Evolutionary conservation across 1,140 invertebrate genomes (phyloP).

Genomic region (Holotrichia oblita): DNA sequence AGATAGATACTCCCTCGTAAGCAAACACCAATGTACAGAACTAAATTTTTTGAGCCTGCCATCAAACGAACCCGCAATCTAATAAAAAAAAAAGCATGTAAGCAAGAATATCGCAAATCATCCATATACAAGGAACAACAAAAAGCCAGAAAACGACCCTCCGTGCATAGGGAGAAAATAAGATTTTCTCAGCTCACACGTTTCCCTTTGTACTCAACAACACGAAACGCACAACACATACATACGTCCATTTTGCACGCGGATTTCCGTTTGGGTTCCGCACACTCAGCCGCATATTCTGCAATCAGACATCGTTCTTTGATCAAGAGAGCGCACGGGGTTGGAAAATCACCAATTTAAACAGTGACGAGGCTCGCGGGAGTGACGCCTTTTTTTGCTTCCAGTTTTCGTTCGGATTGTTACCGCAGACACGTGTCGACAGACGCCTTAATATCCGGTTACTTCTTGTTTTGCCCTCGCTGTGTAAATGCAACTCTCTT

Average conservation of each 20-base stretch:
- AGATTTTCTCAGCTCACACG: too few species aligned
- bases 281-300: slow-evolving; percentile 20
- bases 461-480: not conserved
- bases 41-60: too few species aligned
- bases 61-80: too few species aligned
- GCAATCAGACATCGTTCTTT: slow-evolving; percentile 24
- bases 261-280: slow-evolving; percentile 21
- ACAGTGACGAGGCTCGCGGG: slow-evolving; percentile 26
- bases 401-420: not conserved
- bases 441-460: slow-evolving; percentile 34
- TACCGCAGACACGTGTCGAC: slow-evolving; percentile 21
- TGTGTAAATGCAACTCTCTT: not conserved
- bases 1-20: too few species aligned
- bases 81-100: too few species aligned
- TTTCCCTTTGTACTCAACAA: too few species aligned
- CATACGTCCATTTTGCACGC: not conserved
- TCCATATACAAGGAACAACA: too few species aligned
- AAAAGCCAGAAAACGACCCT: too few species aligned
- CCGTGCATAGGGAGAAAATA: too few species aligned
- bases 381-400: not conserved
- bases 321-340: not conserved
- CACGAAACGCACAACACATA: not conserved
- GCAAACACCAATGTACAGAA: too few species aligned
- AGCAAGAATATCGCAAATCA: too few species aligned
- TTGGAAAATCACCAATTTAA: slow-evolving; percentile 30